These are phyloP conservation scores for Fregetta grallaria DNA, from an alignment of 2,113 vertebrate species.

Conservation along the genomic window DNA sequence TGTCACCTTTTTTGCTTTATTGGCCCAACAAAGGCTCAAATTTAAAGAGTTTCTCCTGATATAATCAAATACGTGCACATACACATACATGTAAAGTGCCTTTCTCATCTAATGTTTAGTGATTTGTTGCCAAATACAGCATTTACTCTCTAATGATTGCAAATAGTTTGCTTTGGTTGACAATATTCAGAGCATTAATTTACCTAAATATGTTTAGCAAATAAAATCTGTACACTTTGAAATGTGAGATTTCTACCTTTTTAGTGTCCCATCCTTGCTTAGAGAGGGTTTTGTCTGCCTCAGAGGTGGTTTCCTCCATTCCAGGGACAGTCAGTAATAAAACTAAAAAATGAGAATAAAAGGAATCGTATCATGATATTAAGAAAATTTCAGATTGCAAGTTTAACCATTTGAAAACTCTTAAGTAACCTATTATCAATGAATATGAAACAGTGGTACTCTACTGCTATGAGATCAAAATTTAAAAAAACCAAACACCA, in stretches of 20 bases:
- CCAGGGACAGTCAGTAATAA: slow-evolving; percentile 91
- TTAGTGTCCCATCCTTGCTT: slow-evolving; percentile 91
- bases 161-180: neutral
- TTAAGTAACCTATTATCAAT: neutral
- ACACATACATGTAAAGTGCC: neutral
- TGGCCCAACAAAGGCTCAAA: neutral
- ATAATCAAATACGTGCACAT: neutral
- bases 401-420: neutral
- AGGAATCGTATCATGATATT: neutral
- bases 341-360: slow-evolving; percentile 63
- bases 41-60: neutral
- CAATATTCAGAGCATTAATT: neutral
- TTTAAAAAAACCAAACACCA: neutral
- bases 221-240: fast-evolving
- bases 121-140: neutral
- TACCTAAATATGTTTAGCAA: neutral
- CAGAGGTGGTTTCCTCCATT: slow-evolving; percentile 83
- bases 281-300: slow-evolving; percentile 80
- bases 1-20: neutral
- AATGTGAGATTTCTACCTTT: slow-evolving; percentile 74
- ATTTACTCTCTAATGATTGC: neutral
- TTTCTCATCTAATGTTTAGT: neutral
- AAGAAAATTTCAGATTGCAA: neutral
- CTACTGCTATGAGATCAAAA: neutral
- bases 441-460: neutral